Percentiles rank a stretch among this genome's conserved stretches.
Conservation (phyloP, 2,888 invertebrate species). For the Carcina quercana region DNA sequence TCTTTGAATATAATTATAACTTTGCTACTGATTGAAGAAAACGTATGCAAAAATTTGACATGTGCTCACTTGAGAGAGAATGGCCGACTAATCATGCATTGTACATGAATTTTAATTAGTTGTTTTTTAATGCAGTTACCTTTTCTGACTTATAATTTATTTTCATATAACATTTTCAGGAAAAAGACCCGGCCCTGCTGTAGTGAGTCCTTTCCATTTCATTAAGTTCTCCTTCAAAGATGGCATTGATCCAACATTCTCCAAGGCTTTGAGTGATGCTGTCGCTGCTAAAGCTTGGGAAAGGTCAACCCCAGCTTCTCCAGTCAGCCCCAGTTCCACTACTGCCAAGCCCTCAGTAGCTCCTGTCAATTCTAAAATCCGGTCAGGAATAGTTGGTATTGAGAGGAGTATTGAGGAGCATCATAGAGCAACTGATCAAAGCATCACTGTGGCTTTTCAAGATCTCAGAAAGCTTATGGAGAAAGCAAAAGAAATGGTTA, state of each 20-base stretch:
- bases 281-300: conserved; percentile 80
- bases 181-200: conserved; percentile 83
- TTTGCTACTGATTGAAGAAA: background rate
- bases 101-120: no score
- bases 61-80: no score
- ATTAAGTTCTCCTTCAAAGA: conserved; percentile 92
- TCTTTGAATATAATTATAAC: no score
- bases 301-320: conserved; percentile 35
- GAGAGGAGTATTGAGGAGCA: conserved; percentile 94
- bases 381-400: conserved; percentile 96
- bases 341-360: conserved; percentile 32
- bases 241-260: conserved; percentile 80
- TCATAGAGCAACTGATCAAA: conserved; percentile 92
- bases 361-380: conserved; percentile 76
- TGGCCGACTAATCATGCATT: no score
- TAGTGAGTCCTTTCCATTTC: conserved; percentile 80
- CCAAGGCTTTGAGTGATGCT: conserved; percentile 76
- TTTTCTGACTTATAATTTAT: conserved; percentile 7
- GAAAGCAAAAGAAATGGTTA: conserved; percentile 98
- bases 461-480: conserved; percentile 95
- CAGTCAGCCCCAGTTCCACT: conserved; percentile 25
- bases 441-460: conserved; percentile 95
- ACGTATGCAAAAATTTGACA: no score
- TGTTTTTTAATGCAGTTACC: background rate
- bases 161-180: conserved; percentile 47